Evolutionary conservation across 1,140 invertebrate genomes (phyloP).

Genomic region (Drosophila paulistorum): DNA sequence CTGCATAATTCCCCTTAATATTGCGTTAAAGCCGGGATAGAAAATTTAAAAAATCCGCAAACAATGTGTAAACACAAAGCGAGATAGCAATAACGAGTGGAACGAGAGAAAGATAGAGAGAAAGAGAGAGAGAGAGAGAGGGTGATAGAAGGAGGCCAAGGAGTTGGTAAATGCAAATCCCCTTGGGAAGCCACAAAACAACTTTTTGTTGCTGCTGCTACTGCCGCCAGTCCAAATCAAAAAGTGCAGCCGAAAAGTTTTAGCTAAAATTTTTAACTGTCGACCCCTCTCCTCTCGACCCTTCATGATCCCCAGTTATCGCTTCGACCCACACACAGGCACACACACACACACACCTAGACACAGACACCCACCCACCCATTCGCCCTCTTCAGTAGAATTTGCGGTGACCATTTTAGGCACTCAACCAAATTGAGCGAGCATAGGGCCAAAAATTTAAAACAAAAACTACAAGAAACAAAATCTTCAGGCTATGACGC

Average conservation of each 20-base stretch:
- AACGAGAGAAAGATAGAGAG: not conserved
- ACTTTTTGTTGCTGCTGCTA: slow-evolving; percentile 27
- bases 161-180: slow-evolving; percentile 33
- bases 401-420: slow-evolving; percentile 17
- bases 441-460: slow-evolving; percentile 2
- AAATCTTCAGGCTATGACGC: not conserved
- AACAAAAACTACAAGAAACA: not conserved
- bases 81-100: not conserved
- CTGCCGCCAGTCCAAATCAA: slow-evolving; percentile 28
- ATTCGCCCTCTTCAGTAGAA: not conserved
- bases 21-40: slow-evolving; percentile 1
- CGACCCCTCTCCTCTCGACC: not conserved
- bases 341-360: not conserved
- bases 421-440: slow-evolving; percentile 36
- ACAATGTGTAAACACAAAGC: slow-evolving; percentile 26
- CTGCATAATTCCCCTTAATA: slow-evolving; percentile 15
- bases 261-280: slow-evolving; percentile 10
- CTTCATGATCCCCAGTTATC: not conserved
- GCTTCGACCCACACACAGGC: not conserved
- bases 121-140: too few relatives aligned
- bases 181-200: slow-evolving; percentile 24
- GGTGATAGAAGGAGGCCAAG: not conserved
- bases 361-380: not conserved
- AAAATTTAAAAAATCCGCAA: slow-evolving; percentile 28
- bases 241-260: slow-evolving; percentile 35